phyloP scores from a whole-genome alignment of 2,797 vertebrate species.

The Carcharodon carcharias region DNA sequence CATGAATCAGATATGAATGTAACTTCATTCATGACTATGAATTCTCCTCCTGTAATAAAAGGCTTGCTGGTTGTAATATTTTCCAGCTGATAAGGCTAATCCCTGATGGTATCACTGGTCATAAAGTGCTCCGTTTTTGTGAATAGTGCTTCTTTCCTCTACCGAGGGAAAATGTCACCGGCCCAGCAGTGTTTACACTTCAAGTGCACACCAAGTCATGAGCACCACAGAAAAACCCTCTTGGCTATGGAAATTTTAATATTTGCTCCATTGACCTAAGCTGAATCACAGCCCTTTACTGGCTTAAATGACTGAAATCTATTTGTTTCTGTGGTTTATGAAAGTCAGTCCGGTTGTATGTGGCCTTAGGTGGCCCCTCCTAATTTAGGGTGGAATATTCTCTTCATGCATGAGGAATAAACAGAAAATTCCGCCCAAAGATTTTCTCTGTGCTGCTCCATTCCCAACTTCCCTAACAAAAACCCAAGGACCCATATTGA shows the following conservation, averaged over 20 bases:
- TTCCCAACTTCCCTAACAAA: background rate
- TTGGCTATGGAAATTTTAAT: background rate
- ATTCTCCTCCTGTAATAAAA: background rate
- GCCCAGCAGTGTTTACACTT: background rate
- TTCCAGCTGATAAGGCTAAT: constrained; percentile 16
- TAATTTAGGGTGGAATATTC: background rate
- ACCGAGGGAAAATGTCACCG: background rate
- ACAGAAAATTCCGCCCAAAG: background rate
- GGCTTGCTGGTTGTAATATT: background rate
- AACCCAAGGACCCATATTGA: background rate
- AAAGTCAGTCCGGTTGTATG: background rate
- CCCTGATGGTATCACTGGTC: background rate
- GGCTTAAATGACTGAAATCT: background rate
- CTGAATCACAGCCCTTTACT: background rate
- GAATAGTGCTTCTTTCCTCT: background rate
- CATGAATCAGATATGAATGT: background rate
- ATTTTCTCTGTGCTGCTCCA: background rate
- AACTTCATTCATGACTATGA: background rate
- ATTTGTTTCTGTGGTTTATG: background rate
- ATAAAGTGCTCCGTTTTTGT: background rate
- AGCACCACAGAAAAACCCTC: background rate
- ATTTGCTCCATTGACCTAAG: background rate
- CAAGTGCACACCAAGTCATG: background rate
- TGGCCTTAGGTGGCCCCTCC: background rate
- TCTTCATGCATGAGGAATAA: background rate